These are phyloP conservation scores for cattle (Bos taurus) DNA, from an alignment of 2,113 vertebrate species.

Conservation along the genomic window ARS-UCD2.0 NC_037338.1:78228501-78229000, in stretches of 20 bases:
- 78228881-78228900: fast-evolving
- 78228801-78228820: too few relatives aligned
- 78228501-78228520: background rate
- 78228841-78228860: background rate
- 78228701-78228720: too few relatives aligned
- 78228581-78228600: background rate
- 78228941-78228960: background rate
- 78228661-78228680: too few relatives aligned
- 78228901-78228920: fast-evolving
- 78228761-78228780: too few relatives aligned
- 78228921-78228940: background rate
- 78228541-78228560: background rate
- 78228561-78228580: background rate
- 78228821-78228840: background rate
- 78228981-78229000: background rate
- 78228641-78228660: too few relatives aligned
- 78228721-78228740: too few relatives aligned
- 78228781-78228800: too few relatives aligned
- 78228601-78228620: too few relatives aligned
- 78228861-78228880: background rate
- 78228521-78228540: background rate
- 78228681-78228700: too few relatives aligned
- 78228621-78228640: fast-evolving
- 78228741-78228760: too few relatives aligned
- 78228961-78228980: background rate